Evolutionary conservation across 2,797 vertebrate species (phyloP).

Genomic region (Hypotaenidia okinawae): DNA sequence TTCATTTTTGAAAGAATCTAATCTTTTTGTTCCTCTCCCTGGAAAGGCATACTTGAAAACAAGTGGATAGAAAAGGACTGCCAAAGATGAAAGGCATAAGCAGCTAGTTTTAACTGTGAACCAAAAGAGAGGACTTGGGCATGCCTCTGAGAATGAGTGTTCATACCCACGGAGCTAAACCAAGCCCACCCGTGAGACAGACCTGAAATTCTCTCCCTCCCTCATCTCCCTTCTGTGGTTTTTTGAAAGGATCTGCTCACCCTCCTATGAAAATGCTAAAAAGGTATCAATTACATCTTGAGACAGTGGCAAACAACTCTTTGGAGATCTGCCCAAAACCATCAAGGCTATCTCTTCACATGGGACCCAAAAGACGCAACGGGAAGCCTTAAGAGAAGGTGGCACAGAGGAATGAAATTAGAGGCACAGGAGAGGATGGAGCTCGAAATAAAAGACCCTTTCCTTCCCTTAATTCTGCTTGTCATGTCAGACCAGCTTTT

Average conservation of each 20-base stretch:
- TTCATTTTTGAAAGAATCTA: background rate
- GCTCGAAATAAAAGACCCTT: background rate
- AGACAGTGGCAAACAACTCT: background rate
- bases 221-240: background rate
- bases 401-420: background rate
- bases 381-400: rapidly evolving
- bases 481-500: background rate
- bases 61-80: background rate
- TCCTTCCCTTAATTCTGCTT: background rate
- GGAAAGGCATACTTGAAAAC: background rate
- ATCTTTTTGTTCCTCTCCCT: background rate
- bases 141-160: rapidly evolving
- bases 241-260: background rate
- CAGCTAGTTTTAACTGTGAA: conserved; percentile 2
- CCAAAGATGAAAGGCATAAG: background rate
- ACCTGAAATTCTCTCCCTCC: background rate
- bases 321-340: background rate
- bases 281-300: background rate
- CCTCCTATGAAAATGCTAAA: background rate
- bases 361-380: background rate
- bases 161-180: background rate
- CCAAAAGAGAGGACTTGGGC: rapidly evolving
- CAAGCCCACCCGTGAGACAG: rapidly evolving
- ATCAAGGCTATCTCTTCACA: background rate
- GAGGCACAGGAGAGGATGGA: background rate